These are phyloP conservation scores for Lissonota sp. DNA, from an alignment of 2,888 invertebrate species.

Conservation along the genomic window DNA sequence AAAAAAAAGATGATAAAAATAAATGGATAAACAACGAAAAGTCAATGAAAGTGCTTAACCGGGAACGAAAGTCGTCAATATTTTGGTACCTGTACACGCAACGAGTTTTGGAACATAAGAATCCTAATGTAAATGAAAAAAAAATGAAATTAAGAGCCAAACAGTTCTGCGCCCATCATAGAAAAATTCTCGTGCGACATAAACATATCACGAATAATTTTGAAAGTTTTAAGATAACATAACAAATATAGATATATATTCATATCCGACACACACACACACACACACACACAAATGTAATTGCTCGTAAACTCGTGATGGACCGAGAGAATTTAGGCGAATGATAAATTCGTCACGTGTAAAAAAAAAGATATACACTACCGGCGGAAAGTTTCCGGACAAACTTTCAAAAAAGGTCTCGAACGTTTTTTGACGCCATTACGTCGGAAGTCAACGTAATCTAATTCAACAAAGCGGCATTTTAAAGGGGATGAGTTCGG, in stretches of 20 bases:
- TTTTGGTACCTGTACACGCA: slow-evolving; percentile 44
- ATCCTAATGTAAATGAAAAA: too few relatives aligned
- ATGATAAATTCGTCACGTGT: background rate
- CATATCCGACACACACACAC: slow-evolving; percentile 2
- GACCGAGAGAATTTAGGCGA: slow-evolving; percentile 18
- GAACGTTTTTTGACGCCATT: too few relatives aligned
- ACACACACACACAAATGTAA: slow-evolving; percentile 3
- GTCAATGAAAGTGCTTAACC: too few relatives aligned
- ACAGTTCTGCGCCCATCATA: slow-evolving; percentile 31
- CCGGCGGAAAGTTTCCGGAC: too few relatives aligned
- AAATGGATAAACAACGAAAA: slow-evolving; percentile 6
- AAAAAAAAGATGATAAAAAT: too few relatives aligned
- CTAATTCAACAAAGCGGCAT: too few relatives aligned
- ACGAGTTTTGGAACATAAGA: too few relatives aligned
- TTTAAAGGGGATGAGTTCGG: too few relatives aligned
- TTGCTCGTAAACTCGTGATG: slow-evolving; percentile 2
- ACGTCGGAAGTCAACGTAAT: too few relatives aligned
- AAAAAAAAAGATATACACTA: slow-evolving; percentile 19
- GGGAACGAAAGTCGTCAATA: slow-evolving; percentile 1
- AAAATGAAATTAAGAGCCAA: background rate
- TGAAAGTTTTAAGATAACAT: slow-evolving; percentile 16
- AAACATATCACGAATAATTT: slow-evolving; percentile 54
- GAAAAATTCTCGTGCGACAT: slow-evolving; percentile 47
- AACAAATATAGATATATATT: slow-evolving; percentile 11
- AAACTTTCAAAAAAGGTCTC: too few relatives aligned